Base-by-base conservation (phyloP, 2,113 vertebrate genomes). In the Sceloporus undulatus region DNA sequence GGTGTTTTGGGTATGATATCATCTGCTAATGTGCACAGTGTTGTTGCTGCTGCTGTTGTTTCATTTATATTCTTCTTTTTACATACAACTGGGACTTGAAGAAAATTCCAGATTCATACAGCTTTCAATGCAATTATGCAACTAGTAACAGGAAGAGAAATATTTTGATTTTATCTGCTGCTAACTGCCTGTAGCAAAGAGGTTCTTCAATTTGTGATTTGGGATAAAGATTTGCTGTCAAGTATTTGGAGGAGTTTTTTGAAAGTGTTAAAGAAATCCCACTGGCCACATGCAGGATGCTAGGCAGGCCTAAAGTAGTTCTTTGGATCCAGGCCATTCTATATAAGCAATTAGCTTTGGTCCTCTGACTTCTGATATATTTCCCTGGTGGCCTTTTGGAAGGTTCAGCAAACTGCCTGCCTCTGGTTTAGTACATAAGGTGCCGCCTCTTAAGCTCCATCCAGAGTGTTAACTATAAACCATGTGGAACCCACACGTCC, bases 321-420 rank as follows among this genome's bases (percentile, higher is more conserved):
- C 5, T 52, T 78, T 86, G 75, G 75, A 83, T 83, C 42, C 4
- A 52, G 56, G 27, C 71, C 59, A 83, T 83, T 83, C 27, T 77
- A 54, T 70, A 29, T 38, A 88, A 83, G 42, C 73, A 83, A 83
- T 88, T 77, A 78, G 42, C n/a, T 52, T 66, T 77, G 80, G 16
- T 25, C 62, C 40, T 79, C 42, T 79, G 85, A 34, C 25, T 88
- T 59, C 23, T 77, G 74, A 54, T 76, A 56, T 74, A 70, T 78
- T 77, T 83, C 73, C 73, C 80, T 77, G 9, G 73, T 68, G 87
- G 62, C 74, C 23, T 13, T 82, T 87, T 88, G 56, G 27, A 40
- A 2, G 70, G 27, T 27, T 77, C 71, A 82, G 86, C 19, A 88
- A 34, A 8, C 40, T 52, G 79, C 73, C 18, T 66, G 80, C 27